Base-by-base conservation (phyloP, 2,888 invertebrate genomes). In the Dynastes tityus region DNA sequence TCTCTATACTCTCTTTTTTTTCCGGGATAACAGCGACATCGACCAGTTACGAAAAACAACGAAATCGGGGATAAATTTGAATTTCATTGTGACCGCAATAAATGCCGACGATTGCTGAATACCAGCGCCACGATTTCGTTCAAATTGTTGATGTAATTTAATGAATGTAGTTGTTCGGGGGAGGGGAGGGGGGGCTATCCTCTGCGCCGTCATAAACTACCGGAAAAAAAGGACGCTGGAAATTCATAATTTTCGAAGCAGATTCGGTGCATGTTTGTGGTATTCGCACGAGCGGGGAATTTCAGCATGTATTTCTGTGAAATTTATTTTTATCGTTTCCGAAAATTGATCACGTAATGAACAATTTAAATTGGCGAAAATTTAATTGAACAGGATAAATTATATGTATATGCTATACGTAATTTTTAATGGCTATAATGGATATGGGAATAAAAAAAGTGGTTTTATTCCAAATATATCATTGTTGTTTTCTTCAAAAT, bases 191-290 rank as follows among this genome's bases (percentile, higher is more conserved):
- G 13, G 53, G 13, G 13, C 13, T 53, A 13, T 4, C 53, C n/a
- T 1, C 5, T 53, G 2, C 64, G n/a, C 37, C 37, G 64, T 13
- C 22, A 58, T 37, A 64, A 37, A 64, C 64, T 64, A 64, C 37
- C n/a, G 16, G 55, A 22, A 16, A 37, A n/a, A 61, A 9, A 16
- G 22, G 61, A 61, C 27, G 40, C n/a, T 13, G 37, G 11, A 64
- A 37, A 64, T 64, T 64, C 64, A 64, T 64, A 64, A 64, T 64
- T 64, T 64, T 37, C 29, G 1, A 11, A 64, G 29, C 29, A 64
- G 9, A 64, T 58, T 58, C 22, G 22, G 22, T 22, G 22, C 22
- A 58, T 8, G 45, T 2, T 8, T 45, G 11, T 37, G 32, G 32
- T 37, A 5, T 45, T 45, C 1, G 45, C 11, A 45, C 45, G 45